These are phyloP conservation scores for Megaceryle maxima DNA, from an alignment of 2,113 vertebrate genomes.

Conservation along the genomic window DNA sequence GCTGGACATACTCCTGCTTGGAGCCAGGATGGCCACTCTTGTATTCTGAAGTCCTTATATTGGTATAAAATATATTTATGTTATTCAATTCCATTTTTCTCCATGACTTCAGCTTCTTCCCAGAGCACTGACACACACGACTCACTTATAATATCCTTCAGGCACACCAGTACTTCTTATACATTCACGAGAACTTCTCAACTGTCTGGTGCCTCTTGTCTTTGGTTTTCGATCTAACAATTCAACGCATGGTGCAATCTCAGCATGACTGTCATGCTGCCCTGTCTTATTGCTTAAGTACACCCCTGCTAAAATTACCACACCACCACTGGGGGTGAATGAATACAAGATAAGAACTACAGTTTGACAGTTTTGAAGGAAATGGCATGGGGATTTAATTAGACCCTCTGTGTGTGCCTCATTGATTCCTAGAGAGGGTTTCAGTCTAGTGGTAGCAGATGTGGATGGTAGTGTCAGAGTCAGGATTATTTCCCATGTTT, in stretches of 20 bases:
- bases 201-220: background rate
- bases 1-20: background rate
- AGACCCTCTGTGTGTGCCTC: slow-evolving; percentile 58
- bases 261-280: slow-evolving; percentile 33
- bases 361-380: slow-evolving; percentile 72
- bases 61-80: background rate
- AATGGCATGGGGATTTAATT: slow-evolving; percentile 71
- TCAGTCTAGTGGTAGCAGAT: slow-evolving; percentile 70
- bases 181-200: background rate
- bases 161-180: background rate
- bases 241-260: background rate
- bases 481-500: slow-evolving; percentile 19
- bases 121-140: background rate
- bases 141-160: background rate
- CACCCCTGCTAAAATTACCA: slow-evolving; percentile 64
- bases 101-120: background rate
- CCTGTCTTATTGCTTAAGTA: slow-evolving; percentile 60
- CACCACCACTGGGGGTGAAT: slow-evolving; percentile 47
- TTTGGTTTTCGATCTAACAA: slow-evolving; percentile 7
- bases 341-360: slow-evolving; percentile 63
- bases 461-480: slow-evolving; percentile 31
- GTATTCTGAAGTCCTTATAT: background rate
- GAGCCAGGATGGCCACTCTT: background rate
- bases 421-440: slow-evolving; percentile 70
- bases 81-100: background rate